Base-by-base conservation (phyloP, 2,797 vertebrate species). In the Enteromius fasciolatus region DNA sequence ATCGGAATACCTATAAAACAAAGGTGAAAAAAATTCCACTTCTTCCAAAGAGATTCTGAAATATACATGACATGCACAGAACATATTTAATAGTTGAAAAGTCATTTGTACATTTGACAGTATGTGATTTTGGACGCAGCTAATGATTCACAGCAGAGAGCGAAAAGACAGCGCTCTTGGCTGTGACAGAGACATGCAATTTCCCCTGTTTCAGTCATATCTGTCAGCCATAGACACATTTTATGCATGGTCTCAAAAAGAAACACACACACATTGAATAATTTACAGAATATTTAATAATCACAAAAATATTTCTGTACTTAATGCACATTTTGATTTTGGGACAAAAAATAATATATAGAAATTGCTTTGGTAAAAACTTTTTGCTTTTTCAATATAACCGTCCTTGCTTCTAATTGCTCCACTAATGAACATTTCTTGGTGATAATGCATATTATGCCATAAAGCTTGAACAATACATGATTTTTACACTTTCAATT, bases 401-500 rank as follows among this genome's bases (percentile, higher is more conserved):
- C 39, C 67, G 25, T 9, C 5, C n/a, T 63, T 17, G 15, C 17
- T 46, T 63, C 23, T 44, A 63, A 44, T 63, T 63, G 20, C 9
- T 28, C 15, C 23, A 23, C 39, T 25, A 15, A 69, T 46, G n/a
- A 9, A 12, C 17, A 46, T 61, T 61, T 44, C 9, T 18, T 17
- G 8, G 11, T 20, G 15, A 44, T 28, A 41, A 41, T 5, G 2
- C 57, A 76, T 28, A 9, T 17, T 18, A 63, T 36, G 52, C 25
- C 28, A 61, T 41, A 1, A 61, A 23, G 20, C 11, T 78, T 83
- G 66, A 86, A 77, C 76, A 83, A 80, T 59, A 23, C 4, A 80
- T 73, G 10, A 18, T 28, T 31, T 57, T 52, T 15, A 31, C 1
- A 41, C 31, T 67, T 39, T 74, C 8, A 48, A 10, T 67, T 81